These are phyloP conservation scores for Phalera bucephala DNA, from an alignment of 2,888 invertebrate genomes.

Conservation along the genomic window DNA sequence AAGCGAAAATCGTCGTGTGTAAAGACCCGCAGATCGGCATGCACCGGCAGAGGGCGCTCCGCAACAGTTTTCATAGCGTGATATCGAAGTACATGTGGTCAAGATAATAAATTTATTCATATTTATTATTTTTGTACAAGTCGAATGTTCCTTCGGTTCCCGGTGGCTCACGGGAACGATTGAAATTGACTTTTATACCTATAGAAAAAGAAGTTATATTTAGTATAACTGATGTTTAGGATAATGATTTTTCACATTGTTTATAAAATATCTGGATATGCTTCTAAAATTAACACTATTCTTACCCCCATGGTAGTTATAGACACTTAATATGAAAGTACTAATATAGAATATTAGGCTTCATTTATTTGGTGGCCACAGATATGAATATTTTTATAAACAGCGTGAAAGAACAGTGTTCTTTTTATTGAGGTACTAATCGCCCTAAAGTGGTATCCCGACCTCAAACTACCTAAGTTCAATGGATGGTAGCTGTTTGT, in stretches of 20 bases:
- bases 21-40: too few species aligned
- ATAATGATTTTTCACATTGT: conserved; percentile 23
- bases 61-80: conserved; percentile 1
- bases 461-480: conserved; percentile 16
- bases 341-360: too few species aligned
- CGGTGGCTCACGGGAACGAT: conserved; percentile 56
- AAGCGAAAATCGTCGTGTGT: too few species aligned
- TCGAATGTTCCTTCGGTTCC: conserved; percentile 38
- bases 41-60: not conserved
- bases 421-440: too few species aligned
- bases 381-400: too few species aligned
- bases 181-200: conserved; percentile 41
- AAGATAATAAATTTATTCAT: conserved; percentile 32
- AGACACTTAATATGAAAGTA: too few species aligned
- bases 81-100: conserved; percentile 25
- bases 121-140: conserved; percentile 57
- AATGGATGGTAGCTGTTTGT: too few species aligned
- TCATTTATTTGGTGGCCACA: too few species aligned
- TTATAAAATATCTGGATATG: too few species aligned
- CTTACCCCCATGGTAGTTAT: too few species aligned
- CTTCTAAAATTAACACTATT: too few species aligned
- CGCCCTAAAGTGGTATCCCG: conserved; percentile 23
- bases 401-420: too few species aligned
- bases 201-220: conserved; percentile 18
- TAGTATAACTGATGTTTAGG: conserved; percentile 36